Conservation (phyloP, 35 echinoderm and acorn worm genomes). For the Patiria miniata region DNA sequence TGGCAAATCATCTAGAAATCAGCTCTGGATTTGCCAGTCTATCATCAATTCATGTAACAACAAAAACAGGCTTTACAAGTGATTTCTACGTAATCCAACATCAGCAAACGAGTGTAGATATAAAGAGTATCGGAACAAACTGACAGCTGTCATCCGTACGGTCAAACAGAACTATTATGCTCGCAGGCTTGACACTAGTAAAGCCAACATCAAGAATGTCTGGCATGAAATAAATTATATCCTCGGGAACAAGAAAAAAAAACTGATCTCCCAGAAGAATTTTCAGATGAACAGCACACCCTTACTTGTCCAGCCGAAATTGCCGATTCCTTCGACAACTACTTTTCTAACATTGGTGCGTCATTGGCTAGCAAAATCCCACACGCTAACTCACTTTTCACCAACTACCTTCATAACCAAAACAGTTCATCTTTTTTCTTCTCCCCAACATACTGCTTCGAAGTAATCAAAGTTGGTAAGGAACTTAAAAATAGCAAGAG, state of each 20-base stretch:
- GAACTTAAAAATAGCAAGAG: not conserved
- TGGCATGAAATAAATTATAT: slow-evolving; percentile 18
- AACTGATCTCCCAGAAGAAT: not conserved
- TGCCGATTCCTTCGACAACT: slow-evolving; percentile 57
- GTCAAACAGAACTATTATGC: slow-evolving; percentile 25
- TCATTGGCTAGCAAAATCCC: slow-evolving; percentile 44
- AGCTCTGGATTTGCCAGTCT: not conserved
- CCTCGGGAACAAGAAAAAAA: not conserved
- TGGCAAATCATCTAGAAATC: not conserved
- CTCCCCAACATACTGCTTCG: slow-evolving; percentile 2
- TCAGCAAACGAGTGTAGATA: not conserved
- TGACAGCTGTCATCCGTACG: not conserved
- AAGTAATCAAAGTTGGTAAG: slow-evolving; percentile 40
- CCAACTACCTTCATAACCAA: not conserved
- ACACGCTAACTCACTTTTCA: not conserved
- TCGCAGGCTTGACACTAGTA: not conserved
- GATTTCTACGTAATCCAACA: not conserved
- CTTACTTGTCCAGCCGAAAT: not conserved
- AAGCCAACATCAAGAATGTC: not conserved
- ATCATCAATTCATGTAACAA: not conserved
- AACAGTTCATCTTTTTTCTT: slow-evolving; percentile 36
- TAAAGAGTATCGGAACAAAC: not conserved
- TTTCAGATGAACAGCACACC: not conserved
- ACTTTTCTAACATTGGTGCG: slow-evolving; percentile 57
- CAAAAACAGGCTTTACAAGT: not conserved